phyloP scores from a whole-genome alignment of 2,797 vertebrate species.

The Eulemur mongoz region DNA sequence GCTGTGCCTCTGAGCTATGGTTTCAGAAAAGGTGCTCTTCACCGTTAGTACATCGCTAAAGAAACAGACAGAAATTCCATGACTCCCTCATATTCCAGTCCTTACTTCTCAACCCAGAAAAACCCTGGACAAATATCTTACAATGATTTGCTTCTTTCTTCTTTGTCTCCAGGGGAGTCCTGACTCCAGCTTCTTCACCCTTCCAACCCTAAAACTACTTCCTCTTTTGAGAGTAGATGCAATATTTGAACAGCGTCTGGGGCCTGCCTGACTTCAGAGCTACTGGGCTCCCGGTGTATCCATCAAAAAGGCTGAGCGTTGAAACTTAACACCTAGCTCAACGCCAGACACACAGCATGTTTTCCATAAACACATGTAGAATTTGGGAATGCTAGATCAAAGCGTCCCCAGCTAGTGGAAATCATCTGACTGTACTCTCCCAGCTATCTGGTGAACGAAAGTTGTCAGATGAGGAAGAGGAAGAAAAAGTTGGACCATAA shows the following conservation, averaged over 20 bases:
- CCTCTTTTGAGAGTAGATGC: neutral
- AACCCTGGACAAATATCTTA: neutral
- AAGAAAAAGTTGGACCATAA: neutral
- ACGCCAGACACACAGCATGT: no score
- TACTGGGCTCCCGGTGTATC: neutral
- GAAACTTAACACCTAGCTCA: neutral
- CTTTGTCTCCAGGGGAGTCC: neutral
- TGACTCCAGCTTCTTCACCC: neutral
- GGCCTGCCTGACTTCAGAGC: neutral
- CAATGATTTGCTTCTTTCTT: neutral
- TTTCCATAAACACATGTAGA: neutral
- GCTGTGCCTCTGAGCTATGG: neutral
- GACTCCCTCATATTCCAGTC: neutral
- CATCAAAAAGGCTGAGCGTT: neutral
- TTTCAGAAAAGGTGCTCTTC: neutral
- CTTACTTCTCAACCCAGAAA: neutral
- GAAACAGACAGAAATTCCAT: neutral
- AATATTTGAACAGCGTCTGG: neutral
- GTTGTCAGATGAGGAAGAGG: neutral
- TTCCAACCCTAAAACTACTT: neutral
- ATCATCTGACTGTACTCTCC: neutral
- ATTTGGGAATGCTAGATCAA: neutral
- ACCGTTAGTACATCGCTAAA: neutral
- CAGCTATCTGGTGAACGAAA: neutral
- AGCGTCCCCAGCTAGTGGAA: neutral